Conservation (phyloP, 2,797 vertebrate genomes). For the Neopelma chrysocephalum region DNA sequence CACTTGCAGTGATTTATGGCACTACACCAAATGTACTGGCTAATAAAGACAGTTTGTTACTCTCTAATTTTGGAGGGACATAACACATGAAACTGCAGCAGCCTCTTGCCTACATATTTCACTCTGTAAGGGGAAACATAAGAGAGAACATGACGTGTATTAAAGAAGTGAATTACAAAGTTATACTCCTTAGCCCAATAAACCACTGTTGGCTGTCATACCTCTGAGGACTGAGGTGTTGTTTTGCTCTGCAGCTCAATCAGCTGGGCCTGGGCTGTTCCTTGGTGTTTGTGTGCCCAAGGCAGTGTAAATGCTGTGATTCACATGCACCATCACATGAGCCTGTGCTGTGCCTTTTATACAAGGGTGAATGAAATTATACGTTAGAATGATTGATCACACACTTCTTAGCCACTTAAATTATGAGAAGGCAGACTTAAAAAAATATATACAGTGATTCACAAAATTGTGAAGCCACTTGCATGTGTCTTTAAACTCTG, state of each 20-base stretch:
- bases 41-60: constrained; percentile 77
- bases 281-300: constrained; percentile 18
- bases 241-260: constrained; percentile 74
- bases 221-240: constrained; percentile 63
- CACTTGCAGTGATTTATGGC: constrained; percentile 71
- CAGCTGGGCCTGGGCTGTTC: constrained; percentile 58
- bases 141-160: constrained; percentile 71
- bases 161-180: constrained; percentile 76
- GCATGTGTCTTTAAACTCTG: constrained; percentile 19
- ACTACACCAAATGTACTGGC: constrained; percentile 58
- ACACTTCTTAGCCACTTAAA: constrained; percentile 15
- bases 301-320: constrained; percentile 61
- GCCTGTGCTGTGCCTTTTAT: neutral
- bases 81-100: constrained; percentile 61
- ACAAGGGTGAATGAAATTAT: constrained; percentile 29
- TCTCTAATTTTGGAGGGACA: constrained; percentile 73
- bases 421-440: constrained; percentile 30
- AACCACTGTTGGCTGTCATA: constrained; percentile 68
- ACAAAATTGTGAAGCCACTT: constrained; percentile 8
- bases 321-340: constrained; percentile 38
- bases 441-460: constrained; percentile 45
- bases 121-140: constrained; percentile 72
- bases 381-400: constrained; percentile 45
- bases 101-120: constrained; percentile 72
- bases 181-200: constrained; percentile 72